Evolutionary conservation across 2,797 vertebrate species (phyloP), one percentile per base, ranked within the genome.

Genomic region (Sphenodon punctatus): DNA sequence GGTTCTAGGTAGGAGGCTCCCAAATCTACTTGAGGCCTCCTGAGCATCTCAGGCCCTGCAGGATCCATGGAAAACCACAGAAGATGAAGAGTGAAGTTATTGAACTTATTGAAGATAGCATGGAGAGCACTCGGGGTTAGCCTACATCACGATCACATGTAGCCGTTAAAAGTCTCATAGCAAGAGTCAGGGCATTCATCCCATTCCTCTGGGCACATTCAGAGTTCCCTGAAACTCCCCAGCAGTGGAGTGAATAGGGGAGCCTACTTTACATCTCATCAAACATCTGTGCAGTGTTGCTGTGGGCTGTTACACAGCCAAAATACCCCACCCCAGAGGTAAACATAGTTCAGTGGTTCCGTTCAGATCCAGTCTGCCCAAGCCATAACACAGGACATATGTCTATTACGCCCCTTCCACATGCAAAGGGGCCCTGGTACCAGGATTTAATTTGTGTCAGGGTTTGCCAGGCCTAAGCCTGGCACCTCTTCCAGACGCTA

Each of bases 341-440:
- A 4, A 2, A 4, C 39, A 42, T 23, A 34, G 34, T 72, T 87
- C 4, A 3, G 70, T 58, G 72, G n/a, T 10, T 43, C 75, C 42
- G 25, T 76, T 41, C 61, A 87, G 88, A 89, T 27, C n/a, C 30
- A 76, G 76, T 48, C 32, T 75, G 34, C 55, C 64, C 85, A 67
- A 84, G 64, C 36, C 53, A 56, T 48, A 76, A 56, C 51, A 78
- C 72, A 74, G 27, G 39, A 84, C 67, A 60, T 48, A 85, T 56
- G 58, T 78, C 78, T 53, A 41, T 32, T 48, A 66, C 41, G 71
- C 5, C 2, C 70, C 51, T 20, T 86, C 84, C 56, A 43, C 60
- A 87, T 84, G 68, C 64, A 80, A 76, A 84, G 48, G n/a, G n/a
- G 16, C n/a, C n/a, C 49, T 48, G 13, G 15, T 49, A 53, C 27